phyloP scores from a whole-genome alignment of 2,888 invertebrate species.

The Acanthococcus lagerstroemiae region DNA sequence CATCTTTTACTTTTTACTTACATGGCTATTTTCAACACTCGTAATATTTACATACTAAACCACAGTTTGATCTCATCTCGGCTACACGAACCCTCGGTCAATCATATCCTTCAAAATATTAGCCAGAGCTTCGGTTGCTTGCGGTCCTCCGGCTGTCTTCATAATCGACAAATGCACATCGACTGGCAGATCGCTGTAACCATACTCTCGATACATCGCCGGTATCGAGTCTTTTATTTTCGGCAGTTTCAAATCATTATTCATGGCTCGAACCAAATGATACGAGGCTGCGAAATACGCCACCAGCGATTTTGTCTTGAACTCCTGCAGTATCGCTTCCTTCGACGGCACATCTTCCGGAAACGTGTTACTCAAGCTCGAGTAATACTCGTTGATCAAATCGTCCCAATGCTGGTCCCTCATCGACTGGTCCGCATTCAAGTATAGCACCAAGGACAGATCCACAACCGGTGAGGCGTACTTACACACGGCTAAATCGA shows the following conservation, averaged over 20 bases:
- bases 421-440: background rate
- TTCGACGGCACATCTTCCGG: background rate
- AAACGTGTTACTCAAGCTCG: background rate
- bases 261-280: background rate
- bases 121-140: background rate
- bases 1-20: no score
- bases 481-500: background rate
- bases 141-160: background rate
- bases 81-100: background rate
- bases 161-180: background rate
- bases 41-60: no score
- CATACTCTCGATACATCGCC: background rate
- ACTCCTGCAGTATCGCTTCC: background rate
- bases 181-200: background rate
- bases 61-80: no score
- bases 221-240: background rate
- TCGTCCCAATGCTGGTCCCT: background rate
- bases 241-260: background rate
- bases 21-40: no score
- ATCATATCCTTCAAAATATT: background rate
- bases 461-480: background rate
- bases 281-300: background rate
- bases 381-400: slow-evolving; percentile 1
- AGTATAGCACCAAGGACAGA: background rate
- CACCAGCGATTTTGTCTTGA: background rate